Percentiles rank a stretch among this genome's conserved stretches.
phyloP scores from a whole-genome alignment of 1,140 invertebrate genomes.

The Euura saliciscinereae region DNA sequence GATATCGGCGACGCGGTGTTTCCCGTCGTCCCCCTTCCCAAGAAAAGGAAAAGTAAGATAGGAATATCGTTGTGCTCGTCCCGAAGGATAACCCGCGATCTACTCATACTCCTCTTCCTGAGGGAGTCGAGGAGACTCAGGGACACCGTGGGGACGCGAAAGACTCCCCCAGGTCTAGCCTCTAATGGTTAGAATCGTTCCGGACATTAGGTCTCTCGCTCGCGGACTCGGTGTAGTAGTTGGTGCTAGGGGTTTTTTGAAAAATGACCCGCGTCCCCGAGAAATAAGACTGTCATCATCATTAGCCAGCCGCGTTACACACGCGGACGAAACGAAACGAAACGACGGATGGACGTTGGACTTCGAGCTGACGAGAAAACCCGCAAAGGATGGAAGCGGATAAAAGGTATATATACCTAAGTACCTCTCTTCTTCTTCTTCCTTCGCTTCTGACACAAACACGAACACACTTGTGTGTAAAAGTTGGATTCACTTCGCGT shows the following conservation, averaged over 20 bases:
- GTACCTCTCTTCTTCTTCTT: not conserved
- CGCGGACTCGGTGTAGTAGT: not conserved
- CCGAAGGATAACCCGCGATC: not conserved
- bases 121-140: no score
- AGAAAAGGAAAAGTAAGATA: not conserved
- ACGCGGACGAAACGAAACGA: not conserved
- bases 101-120: no score
- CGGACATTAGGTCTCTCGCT: conserved; percentile 2
- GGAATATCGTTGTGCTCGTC: not conserved
- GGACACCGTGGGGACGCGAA: not conserved
- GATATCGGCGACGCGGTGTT: not conserved
- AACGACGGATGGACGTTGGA: no score
- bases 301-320: not conserved
- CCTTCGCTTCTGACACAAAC: not conserved
- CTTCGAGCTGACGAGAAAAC: no score
- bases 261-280: conserved; percentile 6
- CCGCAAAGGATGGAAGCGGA: not conserved
- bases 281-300: conserved; percentile 7
- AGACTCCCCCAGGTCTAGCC: conserved; percentile 6
- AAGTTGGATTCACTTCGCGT: not conserved
- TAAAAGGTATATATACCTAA: not conserved
- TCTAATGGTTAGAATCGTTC: conserved; percentile 7
- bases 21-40: conserved; percentile 2
- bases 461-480: not conserved
- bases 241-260: not conserved